Evolutionary conservation across 2,797 vertebrate species (phyloP), one percentile per base, ranked within the genome.

Genomic region (Myotis vivesi): DNA sequence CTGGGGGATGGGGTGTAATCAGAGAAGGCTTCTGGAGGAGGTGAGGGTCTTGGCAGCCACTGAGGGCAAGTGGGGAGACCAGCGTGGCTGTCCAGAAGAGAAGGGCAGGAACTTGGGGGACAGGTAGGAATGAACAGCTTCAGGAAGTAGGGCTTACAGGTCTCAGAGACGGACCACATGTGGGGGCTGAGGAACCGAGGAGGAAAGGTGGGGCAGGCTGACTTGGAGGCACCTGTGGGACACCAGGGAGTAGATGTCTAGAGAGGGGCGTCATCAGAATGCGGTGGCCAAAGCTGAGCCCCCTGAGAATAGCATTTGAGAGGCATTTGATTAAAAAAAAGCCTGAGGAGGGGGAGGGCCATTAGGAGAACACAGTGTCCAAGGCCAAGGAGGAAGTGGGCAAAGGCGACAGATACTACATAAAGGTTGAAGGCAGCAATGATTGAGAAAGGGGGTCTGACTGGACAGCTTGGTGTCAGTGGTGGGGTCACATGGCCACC

Each of bases 1-100:
- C 36, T 76, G 25, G 53, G 64, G 22, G 10, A 41, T n/a, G 16
- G 25, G 28, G 81, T 72, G 16, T 53, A 82, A 82, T 73, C 86
- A 64, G 44, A 55, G 57, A 89, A 88, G 81, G 4, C 62, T 89
- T 62, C 71, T 77, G 69, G 89, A 92, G 85, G 38, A 86, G 81
- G 46, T 66, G 19, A 88, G 44, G 38, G 46, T 46, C 13, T 41
- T 71, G 83, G 38, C 2, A 5, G 46, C 62, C 73, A 46, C 16
- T 55, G 59, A 92, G 76, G 68, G 53, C 76, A 17, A 30, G 9
- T 1, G 8, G 51, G 41, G 59, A 69, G n/a, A 17, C 8, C 36
- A 38, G 7, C 6, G 75, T 82, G 69, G 20, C n/a, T 64, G 55
- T 79, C 71, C 38, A 33, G 49, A 59, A 22, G 30, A 64, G 41